phyloP scores from a whole-genome alignment of 1,140 invertebrate genomes.

The Frieseomelitta varia region DNA sequence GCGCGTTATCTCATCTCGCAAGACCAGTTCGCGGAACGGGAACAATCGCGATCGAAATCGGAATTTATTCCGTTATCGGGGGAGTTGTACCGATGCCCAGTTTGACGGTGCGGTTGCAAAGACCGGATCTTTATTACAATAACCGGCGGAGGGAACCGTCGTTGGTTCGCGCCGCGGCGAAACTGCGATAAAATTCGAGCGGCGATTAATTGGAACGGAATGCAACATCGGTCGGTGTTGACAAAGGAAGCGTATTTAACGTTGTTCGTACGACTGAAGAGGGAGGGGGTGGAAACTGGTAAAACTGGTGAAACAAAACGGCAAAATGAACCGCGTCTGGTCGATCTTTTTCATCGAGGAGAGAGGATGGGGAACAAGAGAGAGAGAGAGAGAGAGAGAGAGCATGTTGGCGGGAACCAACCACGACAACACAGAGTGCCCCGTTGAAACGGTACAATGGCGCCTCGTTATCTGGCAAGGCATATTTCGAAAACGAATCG shows the following conservation, averaged over 20 bases:
- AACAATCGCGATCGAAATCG: constrained; percentile 43
- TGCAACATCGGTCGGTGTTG: neutral
- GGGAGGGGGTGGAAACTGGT: no score
- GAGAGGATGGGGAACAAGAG: neutral
- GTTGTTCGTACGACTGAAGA: neutral
- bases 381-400: no score
- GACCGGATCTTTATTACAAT: constrained; percentile 20
- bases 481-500: constrained; percentile 27
- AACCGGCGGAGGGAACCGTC: neutral
- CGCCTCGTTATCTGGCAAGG: constrained; percentile 15
- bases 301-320: neutral
- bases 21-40: constrained; percentile 6
- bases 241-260: neutral
- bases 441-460: constrained; percentile 1
- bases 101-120: constrained; percentile 1
- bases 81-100: constrained; percentile 11
- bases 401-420: neutral
- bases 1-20: no score
- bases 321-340: neutral
- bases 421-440: neutral
- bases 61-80: constrained; percentile 21
- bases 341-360: neutral
- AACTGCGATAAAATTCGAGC: neutral
- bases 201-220: neutral
- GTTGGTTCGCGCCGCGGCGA: neutral